phyloP scores from a whole-genome alignment of 2,797 vertebrate species.

The Xyrichtys novacula region DNA sequence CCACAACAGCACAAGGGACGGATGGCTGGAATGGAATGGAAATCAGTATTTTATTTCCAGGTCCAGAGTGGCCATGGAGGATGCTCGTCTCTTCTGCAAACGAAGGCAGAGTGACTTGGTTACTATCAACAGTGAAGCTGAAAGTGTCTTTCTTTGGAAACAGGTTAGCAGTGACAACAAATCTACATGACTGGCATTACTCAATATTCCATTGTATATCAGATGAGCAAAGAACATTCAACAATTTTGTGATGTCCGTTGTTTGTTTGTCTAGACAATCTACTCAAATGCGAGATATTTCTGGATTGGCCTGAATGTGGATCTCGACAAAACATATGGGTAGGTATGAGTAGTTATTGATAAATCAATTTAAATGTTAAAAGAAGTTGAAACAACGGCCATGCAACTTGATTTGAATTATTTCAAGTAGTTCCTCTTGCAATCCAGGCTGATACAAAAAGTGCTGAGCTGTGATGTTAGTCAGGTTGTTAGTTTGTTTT shows the following conservation, averaged over 20 bases:
- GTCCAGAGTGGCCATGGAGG: slow-evolving; percentile 77
- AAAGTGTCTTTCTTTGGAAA: slow-evolving; percentile 84
- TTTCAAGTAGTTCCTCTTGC: neutral
- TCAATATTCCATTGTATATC: neutral
- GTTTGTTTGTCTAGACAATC: slow-evolving; percentile 5
- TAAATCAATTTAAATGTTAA: neutral
- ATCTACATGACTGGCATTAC: neutral
- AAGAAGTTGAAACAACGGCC: neutral
- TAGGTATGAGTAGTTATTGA: slow-evolving; percentile 71
- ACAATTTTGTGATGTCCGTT: neutral
- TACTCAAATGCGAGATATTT: fast-evolving
- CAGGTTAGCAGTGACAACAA: slow-evolving; percentile 51
- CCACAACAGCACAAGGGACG: slow-evolving; percentile 84
- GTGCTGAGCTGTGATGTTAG: neutral
- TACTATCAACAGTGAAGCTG: slow-evolving; percentile 86
- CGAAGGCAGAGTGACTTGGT: slow-evolving; percentile 87
- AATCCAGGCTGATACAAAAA: no score
- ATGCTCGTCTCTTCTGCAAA: slow-evolving; percentile 86
- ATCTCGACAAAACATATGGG: slow-evolving; percentile 86
- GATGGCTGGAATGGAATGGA: slow-evolving; percentile 87
- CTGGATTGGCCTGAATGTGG: slow-evolving; percentile 89
- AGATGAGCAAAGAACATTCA: neutral
- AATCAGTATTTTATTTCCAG: slow-evolving; percentile 88
- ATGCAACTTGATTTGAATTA: neutral
- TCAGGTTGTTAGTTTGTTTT: neutral